A percentile compares a stretch with the other conserved stretches of the same genome.
These are phyloP conservation scores for Hylomyscus alleni DNA, from an alignment of 2,797 vertebrate genomes.

Conservation along the genomic window DNA sequence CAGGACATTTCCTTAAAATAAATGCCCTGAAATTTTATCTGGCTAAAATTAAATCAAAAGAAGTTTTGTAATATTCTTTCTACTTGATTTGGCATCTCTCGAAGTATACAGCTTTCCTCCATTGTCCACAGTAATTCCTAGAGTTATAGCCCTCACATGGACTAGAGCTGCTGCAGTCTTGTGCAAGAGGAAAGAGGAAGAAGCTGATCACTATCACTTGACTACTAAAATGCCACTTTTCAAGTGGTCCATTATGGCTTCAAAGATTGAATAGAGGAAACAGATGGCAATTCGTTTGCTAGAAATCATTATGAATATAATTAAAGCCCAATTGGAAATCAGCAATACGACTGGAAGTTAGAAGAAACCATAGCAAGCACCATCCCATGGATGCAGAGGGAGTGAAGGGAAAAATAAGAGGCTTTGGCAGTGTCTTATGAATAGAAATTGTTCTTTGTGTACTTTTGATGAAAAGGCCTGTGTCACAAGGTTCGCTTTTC, in stretches of 20 bases:
- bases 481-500: neutral
- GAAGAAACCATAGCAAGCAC: neutral
- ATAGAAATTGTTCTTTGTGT: slow-evolving; percentile 23
- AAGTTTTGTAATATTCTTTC: neutral
- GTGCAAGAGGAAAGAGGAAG: neutral
- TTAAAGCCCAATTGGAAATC: neutral
- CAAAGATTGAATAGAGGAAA: slow-evolving; percentile 22
- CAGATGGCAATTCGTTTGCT: slow-evolving; percentile 23
- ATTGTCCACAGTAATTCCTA: neutral
- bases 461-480: neutral
- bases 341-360: neutral
- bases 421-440: neutral
- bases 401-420: neutral
- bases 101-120: neutral
- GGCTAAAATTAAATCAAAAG: neutral
- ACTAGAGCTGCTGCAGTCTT: neutral
- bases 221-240: slow-evolving; percentile 31
- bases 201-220: neutral
- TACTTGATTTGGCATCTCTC: neutral
- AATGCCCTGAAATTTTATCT: slow-evolving; percentile 10
- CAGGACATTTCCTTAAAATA: neutral
- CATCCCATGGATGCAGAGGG: neutral
- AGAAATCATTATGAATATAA: neutral
- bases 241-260: neutral
- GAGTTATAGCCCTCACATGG: neutral